Evolutionary conservation across 1,140 invertebrate genomes (phyloP), one percentile per base, ranked within the genome.

Genomic region (Zaprionus tsacasi): DNA sequence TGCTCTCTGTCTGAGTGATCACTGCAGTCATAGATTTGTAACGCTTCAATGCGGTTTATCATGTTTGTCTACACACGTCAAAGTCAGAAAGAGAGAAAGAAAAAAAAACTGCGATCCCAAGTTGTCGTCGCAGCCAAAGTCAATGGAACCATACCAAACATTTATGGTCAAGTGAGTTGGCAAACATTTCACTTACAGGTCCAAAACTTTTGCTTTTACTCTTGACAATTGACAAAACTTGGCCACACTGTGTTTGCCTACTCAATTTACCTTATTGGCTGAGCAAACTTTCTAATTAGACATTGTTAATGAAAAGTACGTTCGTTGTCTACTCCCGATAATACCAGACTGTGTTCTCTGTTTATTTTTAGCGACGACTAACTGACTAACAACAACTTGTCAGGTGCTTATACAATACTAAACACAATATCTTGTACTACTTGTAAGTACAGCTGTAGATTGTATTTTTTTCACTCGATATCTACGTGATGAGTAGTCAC

Each of bases 11-110:
- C 36, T 69, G 35, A 48, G 36, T 67, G 67, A 67, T 40, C 56
- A 40, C 48, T 59, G 25, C 52, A 67, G 21, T 72, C 63, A 56
- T 67, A 67, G 70, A 76, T 72, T 76, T 76, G 74, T 61, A 66
- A 76, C 63, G 74, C 69, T 72, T 72, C 69, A 67, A 67, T 67
- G 74, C 70, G 63, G 50, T 72, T 76, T 72, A 64, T 67, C 63
- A 55, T 40, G 59, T 70, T 58, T 69, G 54, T 70, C 33, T 67
- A 45, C 13, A 54, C 54, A 54, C 54, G 48, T 61, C 56, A 64
- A 40, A 70, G 52, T 43, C 67, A 63, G 1, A 35, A 8, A 35
- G 6, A 30, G 4, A 30, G 21, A 21, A 21, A 21, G 21, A 30
- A 30, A 30, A 30, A 30, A 5, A 73, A 73, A 36, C 72, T 55